phyloP scores from a whole-genome alignment of 2,797 vertebrate species.

The Orientallactaga sibirica region DNA sequence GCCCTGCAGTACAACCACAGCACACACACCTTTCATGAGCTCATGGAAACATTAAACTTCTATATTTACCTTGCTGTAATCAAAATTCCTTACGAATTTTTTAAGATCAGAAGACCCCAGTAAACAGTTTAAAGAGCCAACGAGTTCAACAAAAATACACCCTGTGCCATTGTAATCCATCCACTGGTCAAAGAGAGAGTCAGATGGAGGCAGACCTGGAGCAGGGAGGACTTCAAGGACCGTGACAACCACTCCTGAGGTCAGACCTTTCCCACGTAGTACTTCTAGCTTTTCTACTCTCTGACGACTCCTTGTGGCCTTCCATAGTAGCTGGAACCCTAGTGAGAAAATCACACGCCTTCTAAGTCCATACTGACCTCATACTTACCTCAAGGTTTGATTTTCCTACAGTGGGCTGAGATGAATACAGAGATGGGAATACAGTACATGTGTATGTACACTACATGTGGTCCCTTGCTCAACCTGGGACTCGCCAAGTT shows the following conservation, averaged over 20 bases:
- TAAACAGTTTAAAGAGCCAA: neutral
- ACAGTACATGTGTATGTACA: too few relatives aligned
- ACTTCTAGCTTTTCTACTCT: neutral
- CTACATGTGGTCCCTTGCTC: too few relatives aligned
- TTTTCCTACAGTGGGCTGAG: neutral
- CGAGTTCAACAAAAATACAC: neutral
- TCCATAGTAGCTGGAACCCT: neutral
- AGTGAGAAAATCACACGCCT: neutral
- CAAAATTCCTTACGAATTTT: neutral
- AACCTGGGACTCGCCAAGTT: too few relatives aligned
- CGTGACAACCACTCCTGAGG: neutral
- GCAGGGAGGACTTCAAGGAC: neutral
- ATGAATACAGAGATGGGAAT: neutral
- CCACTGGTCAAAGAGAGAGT: neutral
- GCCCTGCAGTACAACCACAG: neutral
- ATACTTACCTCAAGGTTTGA: neutral
- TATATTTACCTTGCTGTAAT: conserved; percentile 13
- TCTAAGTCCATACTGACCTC: neutral
- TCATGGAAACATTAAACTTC: neutral
- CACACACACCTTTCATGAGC: neutral
- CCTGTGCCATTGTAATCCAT: neutral
- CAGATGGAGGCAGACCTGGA: neutral
- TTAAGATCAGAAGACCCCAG: conserved; percentile 9
- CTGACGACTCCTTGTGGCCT: neutral
- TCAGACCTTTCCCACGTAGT: neutral